Conservation (phyloP, 1,140 invertebrate species). For the Drosophila kikkawai region DNA sequence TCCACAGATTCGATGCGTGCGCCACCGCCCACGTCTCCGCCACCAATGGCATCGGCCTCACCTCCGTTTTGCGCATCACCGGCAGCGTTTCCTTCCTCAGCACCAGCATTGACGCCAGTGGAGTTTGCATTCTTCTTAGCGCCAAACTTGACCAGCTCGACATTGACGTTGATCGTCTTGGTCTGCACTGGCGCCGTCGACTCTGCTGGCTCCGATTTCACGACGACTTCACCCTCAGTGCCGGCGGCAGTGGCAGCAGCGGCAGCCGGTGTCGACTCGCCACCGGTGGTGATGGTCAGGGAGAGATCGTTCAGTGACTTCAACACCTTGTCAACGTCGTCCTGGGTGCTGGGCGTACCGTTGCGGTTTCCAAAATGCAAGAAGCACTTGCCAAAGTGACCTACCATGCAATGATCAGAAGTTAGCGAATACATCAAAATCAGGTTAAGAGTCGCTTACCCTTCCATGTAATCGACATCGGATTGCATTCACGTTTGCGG, state of each 20-base stretch:
- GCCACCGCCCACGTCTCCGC: constrained; percentile 56
- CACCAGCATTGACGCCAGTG: constrained; percentile 44
- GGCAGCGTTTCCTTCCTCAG: constrained; percentile 48
- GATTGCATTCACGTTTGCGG: constrained; percentile 87
- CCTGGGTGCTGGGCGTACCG: constrained; percentile 78
- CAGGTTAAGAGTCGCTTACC: constrained; percentile 38
- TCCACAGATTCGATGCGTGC: constrained; percentile 83
- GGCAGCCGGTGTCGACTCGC: constrained; percentile 42
- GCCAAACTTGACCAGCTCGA: constrained; percentile 75
- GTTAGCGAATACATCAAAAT: not conserved
- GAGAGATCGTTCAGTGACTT: constrained; percentile 86
- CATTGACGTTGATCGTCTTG: constrained; percentile 78
- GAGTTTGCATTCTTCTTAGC: constrained; percentile 58
- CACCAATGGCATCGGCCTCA: constrained; percentile 34
- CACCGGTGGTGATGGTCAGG: constrained; percentile 80
- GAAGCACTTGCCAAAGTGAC: constrained; percentile 87
- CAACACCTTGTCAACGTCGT: constrained; percentile 86
- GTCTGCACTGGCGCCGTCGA: constrained; percentile 60
- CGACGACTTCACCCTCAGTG: constrained; percentile 49
- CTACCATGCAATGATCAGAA: constrained; percentile 27
- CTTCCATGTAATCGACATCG: constrained; percentile 87
- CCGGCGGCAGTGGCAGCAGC: constrained; percentile 37
- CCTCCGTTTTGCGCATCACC: constrained; percentile 57
- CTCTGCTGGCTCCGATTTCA: constrained; percentile 51
- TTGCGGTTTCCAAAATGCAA: constrained; percentile 87